phyloP scores from a whole-genome alignment of 2,888 invertebrate species.

The Tachina fera region DNA sequence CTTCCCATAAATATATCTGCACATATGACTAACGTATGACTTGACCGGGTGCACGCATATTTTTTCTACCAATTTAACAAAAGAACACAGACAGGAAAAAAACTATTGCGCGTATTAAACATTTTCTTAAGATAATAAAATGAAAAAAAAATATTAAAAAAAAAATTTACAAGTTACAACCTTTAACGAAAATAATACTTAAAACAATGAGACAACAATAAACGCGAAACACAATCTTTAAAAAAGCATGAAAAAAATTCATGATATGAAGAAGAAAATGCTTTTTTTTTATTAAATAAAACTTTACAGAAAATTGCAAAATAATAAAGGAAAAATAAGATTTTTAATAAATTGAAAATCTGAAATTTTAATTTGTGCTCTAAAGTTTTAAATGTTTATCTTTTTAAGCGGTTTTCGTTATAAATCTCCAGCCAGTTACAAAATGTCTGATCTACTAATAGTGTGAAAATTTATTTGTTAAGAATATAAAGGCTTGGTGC shows the following conservation, averaged over 20 bases:
- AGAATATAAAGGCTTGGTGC: too few relatives aligned
- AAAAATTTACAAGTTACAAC: constrained; percentile 55
- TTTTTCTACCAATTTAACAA: constrained; percentile 62
- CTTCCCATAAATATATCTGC: constrained; percentile 56
- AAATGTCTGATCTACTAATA: too few relatives aligned
- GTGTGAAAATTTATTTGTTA: too few relatives aligned
- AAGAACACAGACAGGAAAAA: constrained; percentile 36
- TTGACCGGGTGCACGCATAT: constrained; percentile 71
- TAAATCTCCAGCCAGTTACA: too few relatives aligned
- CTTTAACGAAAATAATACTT: constrained; percentile 58
- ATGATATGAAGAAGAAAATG: neutral
- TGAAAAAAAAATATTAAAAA: constrained; percentile 18
- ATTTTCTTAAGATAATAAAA: constrained; percentile 21
- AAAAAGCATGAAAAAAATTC: constrained; percentile 21
- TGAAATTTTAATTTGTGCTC: neutral
- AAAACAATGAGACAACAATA: constrained; percentile 67
- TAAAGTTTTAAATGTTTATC: too few relatives aligned
- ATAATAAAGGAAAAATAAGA: neutral
- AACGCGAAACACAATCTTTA: constrained; percentile 54
- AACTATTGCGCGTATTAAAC: constrained; percentile 44
- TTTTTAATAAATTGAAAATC: neutral
- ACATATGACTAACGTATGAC: constrained; percentile 69
- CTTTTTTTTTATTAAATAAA: constrained; percentile 20
- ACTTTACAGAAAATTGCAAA: neutral
- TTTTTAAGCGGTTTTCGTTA: too few relatives aligned